Percentiles rank a stretch among this genome's conserved stretches.
phyloP scores from a whole-genome alignment of 2,888 invertebrate species.

The Stenotaenia linearis region DNA sequence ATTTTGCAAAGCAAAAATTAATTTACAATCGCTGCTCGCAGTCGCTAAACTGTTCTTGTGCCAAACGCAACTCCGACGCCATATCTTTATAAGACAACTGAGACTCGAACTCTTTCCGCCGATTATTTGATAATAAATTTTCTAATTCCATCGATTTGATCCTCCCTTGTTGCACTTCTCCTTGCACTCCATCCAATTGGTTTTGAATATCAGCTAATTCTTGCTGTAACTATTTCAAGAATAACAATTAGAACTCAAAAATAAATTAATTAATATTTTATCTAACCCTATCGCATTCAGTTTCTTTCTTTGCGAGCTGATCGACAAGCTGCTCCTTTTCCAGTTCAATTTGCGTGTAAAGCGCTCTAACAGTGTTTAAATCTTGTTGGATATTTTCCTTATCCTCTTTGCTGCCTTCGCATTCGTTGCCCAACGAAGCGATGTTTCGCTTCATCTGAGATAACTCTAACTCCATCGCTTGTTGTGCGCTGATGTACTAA shows the following conservation, averaged over 20 bases:
- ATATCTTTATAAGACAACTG: conserved; percentile 47
- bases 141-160: conserved; percentile 41
- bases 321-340: conserved; percentile 46
- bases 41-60: conserved; percentile 46
- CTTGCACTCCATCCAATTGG: conserved; percentile 43
- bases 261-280: conserved; percentile 36
- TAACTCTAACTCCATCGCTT: conserved; percentile 36
- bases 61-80: conserved; percentile 46
- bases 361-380: conserved; percentile 45
- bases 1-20: background rate
- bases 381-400: conserved; percentile 45
- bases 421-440: conserved; percentile 44
- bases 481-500: conserved; percentile 35
- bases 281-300: conserved; percentile 48
- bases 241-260: conserved; percentile 21
- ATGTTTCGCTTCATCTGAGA: conserved; percentile 44
- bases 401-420: conserved; percentile 44
- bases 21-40: conserved; percentile 48
- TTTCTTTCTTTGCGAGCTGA: conserved; percentile 44
- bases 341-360: conserved; percentile 46
- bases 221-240: conserved; percentile 30
- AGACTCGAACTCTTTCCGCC: conserved; percentile 48
- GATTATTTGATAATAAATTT: conserved; percentile 44
- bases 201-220: conserved; percentile 33
- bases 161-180: conserved; percentile 41